Conservation (phyloP, 2,797 vertebrate genomes). For the Microctenopoma steveboyesi region DNA sequence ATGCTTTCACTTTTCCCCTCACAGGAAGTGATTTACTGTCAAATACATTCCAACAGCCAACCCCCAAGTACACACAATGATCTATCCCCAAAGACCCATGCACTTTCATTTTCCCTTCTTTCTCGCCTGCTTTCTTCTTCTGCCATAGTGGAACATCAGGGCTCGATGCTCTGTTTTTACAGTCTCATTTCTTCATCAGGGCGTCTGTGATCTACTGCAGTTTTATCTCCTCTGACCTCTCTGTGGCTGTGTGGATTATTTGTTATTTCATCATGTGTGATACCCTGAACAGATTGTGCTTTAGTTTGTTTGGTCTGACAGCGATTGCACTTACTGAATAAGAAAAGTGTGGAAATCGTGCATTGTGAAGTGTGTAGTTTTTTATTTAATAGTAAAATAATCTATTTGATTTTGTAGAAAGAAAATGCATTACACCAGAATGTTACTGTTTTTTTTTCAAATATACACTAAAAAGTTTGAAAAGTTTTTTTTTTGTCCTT, state of each 20-base stretch:
- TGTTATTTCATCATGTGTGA: constrained; percentile 6
- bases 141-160: constrained; percentile 11
- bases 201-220: constrained; percentile 21
- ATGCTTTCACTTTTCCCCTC: constrained; percentile 52
- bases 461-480: not conserved
- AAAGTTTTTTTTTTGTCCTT: not conserved
- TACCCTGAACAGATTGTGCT: constrained; percentile 13
- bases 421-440: not conserved
- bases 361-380: not conserved
- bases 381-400: not conserved
- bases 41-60: constrained; percentile 59
- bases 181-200: constrained; percentile 23
- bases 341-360: constrained; percentile 1
- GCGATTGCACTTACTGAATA: constrained; percentile 2
- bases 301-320: constrained; percentile 23
- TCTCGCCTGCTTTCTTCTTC: constrained; percentile 35
- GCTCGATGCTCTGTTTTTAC: constrained; percentile 12
- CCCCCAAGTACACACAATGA: constrained; percentile 33
- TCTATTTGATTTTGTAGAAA: not conserved
- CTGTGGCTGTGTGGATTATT: constrained; percentile 2
- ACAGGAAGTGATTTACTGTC: constrained; percentile 70
- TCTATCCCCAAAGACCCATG: constrained; percentile 38
- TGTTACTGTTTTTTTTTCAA: constrained; percentile 8
- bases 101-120: constrained; percentile 40
- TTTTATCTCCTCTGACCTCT: constrained; percentile 24